phyloP scores from a whole-genome alignment of 2,797 vertebrate genomes.

The Vireo griseus region DNA sequence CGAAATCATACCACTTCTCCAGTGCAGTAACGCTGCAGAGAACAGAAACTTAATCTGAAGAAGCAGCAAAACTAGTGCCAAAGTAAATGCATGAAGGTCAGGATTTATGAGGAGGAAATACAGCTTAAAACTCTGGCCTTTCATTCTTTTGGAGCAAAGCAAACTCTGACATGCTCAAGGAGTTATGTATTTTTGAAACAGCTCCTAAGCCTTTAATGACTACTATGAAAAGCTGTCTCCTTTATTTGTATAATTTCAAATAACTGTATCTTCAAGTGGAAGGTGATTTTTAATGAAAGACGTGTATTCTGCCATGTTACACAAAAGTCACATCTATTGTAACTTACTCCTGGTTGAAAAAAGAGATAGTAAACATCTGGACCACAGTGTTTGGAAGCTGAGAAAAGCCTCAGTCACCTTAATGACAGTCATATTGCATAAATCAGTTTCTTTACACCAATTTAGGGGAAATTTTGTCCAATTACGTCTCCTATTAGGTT shows the following conservation, averaged over 20 bases:
- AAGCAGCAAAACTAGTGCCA: conserved; percentile 4
- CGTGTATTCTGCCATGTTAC: not conserved
- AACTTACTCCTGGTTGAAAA: not conserved
- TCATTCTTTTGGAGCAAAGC: not conserved
- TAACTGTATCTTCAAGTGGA: not conserved
- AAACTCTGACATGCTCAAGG: not conserved
- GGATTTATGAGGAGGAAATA: conserved; percentile 8
- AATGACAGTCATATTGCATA: not conserved
- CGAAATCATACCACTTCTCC: not conserved
- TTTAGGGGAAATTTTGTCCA: not conserved
- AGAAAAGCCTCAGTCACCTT: not conserved
- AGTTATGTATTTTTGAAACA: not conserved
- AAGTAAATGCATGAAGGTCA: not conserved
- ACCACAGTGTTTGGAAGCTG: not conserved
- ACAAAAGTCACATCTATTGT: not conserved
- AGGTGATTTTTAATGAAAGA: not conserved
- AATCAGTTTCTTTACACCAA: not conserved
- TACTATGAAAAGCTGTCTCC: not conserved
- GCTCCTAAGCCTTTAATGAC: not conserved
- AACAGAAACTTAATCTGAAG: not conserved
- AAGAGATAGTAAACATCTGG: not conserved
- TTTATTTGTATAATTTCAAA: not conserved
- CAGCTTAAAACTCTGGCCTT: not conserved
- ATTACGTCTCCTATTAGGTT: not conserved
- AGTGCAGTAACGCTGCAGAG: not conserved